A percentile compares a stretch with the other conserved stretches of the same genome.
These are phyloP conservation scores for Andinoacara biseriatus DNA, from an alignment of 2,113 vertebrate species.

Conservation along the genomic window DNA sequence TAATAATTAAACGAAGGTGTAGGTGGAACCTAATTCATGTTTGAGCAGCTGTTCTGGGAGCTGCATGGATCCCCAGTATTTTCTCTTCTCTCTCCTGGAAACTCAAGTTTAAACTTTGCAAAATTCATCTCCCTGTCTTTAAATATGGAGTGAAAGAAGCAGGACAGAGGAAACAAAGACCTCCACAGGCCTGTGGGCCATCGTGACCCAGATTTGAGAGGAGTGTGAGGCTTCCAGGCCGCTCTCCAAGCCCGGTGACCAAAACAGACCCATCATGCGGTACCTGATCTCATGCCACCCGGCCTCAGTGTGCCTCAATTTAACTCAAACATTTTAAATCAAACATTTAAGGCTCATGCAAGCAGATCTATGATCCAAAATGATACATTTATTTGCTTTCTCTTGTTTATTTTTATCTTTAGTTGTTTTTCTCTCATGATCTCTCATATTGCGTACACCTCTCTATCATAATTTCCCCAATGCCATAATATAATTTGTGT, in stretches of 20 bases:
- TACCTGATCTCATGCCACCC: constrained; percentile 15
- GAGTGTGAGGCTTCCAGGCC: constrained; percentile 30
- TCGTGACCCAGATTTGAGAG: constrained; percentile 63
- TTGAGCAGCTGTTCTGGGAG: constrained; percentile 55
- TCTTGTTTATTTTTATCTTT: background rate
- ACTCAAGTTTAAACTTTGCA: constrained; percentile 8
- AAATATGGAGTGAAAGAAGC: constrained; percentile 9
- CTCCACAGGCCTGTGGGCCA: constrained; percentile 34
- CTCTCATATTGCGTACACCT: no score
- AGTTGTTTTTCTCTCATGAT: no score
- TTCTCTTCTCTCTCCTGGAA: constrained; percentile 2
- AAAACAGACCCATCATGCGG: background rate
- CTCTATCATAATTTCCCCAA: no score
- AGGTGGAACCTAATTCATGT: constrained; percentile 17
- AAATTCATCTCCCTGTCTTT: background rate
- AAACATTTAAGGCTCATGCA: background rate
- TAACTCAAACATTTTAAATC: background rate
- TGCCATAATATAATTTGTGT: no score
- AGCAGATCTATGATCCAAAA: background rate
- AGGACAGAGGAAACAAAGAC: constrained; percentile 6
- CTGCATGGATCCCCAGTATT: background rate
- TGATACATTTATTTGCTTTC: fast-evolving
- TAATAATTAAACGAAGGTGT: constrained; percentile 25
- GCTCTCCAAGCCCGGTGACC: constrained; percentile 22
- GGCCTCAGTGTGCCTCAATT: background rate